These are phyloP conservation scores for Anagrus nilaparvatae DNA, from an alignment of 1,140 invertebrate genomes.

Conservation along the genomic window DNA sequence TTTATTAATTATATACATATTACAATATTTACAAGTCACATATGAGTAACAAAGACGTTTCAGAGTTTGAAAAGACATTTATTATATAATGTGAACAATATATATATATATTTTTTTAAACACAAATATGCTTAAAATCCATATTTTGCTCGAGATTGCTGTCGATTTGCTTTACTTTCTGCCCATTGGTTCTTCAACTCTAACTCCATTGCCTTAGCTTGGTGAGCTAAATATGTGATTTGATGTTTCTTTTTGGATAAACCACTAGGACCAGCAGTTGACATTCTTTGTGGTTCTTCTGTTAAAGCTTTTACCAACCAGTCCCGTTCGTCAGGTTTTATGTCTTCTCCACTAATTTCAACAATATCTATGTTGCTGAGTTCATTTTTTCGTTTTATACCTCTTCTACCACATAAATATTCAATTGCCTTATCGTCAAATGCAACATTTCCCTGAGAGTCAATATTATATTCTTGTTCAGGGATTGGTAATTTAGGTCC, in stretches of 20 bases:
- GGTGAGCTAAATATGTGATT: constrained; percentile 89
- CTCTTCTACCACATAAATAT: constrained; percentile 40
- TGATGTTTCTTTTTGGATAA: constrained; percentile 70
- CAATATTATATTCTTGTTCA: constrained; percentile 40
- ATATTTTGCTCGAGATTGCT: constrained; percentile 82
- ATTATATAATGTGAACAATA: too few species aligned
- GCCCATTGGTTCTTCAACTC: constrained; percentile 92
- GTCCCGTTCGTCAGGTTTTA: constrained; percentile 66
- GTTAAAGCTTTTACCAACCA: constrained; percentile 74
- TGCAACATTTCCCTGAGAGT: constrained; percentile 35
- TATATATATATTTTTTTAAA: too few species aligned
- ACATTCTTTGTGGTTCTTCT: constrained; percentile 53
- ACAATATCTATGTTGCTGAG: constrained; percentile 55
- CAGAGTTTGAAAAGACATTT: too few species aligned
- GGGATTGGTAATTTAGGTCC: constrained; percentile 39
- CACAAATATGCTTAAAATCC: too few species aligned
- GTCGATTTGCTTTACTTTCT: constrained; percentile 68
- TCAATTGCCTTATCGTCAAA: constrained; percentile 40
- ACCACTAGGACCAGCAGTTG: constrained; percentile 30
- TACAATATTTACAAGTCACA: too few species aligned
- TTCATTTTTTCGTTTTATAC: constrained; percentile 40
- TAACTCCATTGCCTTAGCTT: constrained; percentile 87
- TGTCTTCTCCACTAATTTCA: constrained; percentile 74
- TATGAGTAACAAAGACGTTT: too few species aligned
- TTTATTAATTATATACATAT: too few species aligned